Percentiles rank a stretch among this genome's conserved stretches.
phyloP scores from a whole-genome alignment of 2,888 invertebrate genomes.

The Limulus polyphemus region DNA sequence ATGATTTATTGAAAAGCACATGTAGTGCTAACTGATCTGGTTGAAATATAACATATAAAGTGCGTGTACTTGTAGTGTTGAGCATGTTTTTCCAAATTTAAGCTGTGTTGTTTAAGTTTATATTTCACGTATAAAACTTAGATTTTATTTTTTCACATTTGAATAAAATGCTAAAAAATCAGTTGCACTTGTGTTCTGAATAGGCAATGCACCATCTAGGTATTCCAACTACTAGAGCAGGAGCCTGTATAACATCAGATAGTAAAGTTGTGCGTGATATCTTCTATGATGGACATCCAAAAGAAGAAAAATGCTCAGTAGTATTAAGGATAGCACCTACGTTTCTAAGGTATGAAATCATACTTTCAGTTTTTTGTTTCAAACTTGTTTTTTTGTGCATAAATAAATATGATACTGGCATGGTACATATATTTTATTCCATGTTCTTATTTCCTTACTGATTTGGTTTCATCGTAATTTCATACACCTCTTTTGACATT shows the following conservation, averaged over 20 bases:
- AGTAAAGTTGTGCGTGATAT: conserved; percentile 47
- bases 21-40: too few species aligned
- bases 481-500: too few species aligned
- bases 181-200: conserved; percentile 6
- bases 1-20: too few species aligned
- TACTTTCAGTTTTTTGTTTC: conserved; percentile 35
- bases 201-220: conserved; percentile 39
- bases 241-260: conserved; percentile 48
- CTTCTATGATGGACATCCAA: conserved; percentile 48
- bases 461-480: too few species aligned
- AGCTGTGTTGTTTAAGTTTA: not conserved
- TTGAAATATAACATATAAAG: too few species aligned
- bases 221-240: conserved; percentile 43
- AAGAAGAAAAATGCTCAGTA: conserved; percentile 46
- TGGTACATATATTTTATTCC: too few species aligned
- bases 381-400: not conserved
- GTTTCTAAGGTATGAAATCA: conserved; percentile 36
- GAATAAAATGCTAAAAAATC: not conserved
- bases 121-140: conserved; percentile 5
- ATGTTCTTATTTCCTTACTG: too few species aligned
- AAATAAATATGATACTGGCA: not conserved
- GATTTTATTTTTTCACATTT: conserved; percentile 2
- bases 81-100: too few species aligned
- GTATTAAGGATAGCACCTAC: conserved; percentile 47
- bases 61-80: too few species aligned